These are phyloP conservation scores for Apamea crenata DNA, from an alignment of 2,888 invertebrate genomes.

Conservation along the genomic window DNA sequence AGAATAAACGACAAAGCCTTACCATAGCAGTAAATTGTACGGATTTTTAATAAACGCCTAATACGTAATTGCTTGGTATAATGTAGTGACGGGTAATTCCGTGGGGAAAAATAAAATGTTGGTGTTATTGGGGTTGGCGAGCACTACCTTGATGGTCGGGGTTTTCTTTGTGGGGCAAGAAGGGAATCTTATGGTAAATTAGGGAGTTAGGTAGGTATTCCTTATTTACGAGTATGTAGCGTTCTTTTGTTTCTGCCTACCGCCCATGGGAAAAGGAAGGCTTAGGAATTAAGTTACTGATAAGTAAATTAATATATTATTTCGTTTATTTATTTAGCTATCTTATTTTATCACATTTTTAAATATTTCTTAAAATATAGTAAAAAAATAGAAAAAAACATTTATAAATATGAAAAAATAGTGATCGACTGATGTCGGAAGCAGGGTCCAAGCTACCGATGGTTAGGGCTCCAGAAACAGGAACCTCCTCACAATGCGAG, in stretches of 20 bases:
- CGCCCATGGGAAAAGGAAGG: neutral
- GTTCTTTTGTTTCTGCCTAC: neutral
- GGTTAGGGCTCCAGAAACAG: too few species aligned
- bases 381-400: too few species aligned
- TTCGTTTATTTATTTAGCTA: too few species aligned
- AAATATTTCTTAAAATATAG: too few species aligned
- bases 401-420: too few species aligned
- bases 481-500: too few species aligned
- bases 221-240: too few species aligned
- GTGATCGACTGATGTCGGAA: too few species aligned
- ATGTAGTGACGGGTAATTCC: neutral
- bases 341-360: too few species aligned
- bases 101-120: constrained; percentile 19
- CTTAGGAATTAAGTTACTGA: neutral
- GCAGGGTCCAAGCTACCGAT: too few species aligned
- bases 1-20: constrained; percentile 54
- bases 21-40: constrained; percentile 39
- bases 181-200: neutral
- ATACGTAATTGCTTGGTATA: constrained; percentile 13
- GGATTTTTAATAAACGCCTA: constrained; percentile 38
- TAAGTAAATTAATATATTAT: too few species aligned
- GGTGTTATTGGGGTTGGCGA: constrained; percentile 7
- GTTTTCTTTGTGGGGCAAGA: neutral
- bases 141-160: neutral
- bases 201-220: neutral